Percentiles rank a stretch among this genome's conserved stretches.
Conservation (phyloP, 2,888 invertebrate species). For the Teleogryllus oceanicus region DNA sequence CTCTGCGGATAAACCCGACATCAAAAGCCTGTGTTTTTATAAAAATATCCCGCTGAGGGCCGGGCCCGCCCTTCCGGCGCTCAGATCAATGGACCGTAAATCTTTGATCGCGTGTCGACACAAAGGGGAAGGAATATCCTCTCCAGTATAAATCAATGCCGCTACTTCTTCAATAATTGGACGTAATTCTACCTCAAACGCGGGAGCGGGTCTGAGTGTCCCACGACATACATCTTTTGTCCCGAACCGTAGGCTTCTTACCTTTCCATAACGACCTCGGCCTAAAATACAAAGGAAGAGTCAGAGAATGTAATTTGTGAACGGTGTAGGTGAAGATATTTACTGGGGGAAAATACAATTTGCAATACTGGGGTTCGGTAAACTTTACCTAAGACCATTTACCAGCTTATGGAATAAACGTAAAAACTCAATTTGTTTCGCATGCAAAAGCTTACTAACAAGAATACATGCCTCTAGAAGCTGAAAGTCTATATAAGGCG, state of each 20-base stretch:
- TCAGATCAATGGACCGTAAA: constrained; percentile 18
- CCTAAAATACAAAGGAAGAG: background rate
- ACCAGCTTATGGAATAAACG: too few species aligned
- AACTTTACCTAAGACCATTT: too few species aligned
- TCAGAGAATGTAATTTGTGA: too few species aligned
- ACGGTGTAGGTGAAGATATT: too few species aligned
- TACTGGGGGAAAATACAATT: too few species aligned
- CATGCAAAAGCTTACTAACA: too few species aligned
- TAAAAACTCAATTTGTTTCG: too few species aligned
- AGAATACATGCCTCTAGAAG: too few species aligned
- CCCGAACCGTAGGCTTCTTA: background rate
- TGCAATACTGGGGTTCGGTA: too few species aligned
- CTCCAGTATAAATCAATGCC: constrained; percentile 18
- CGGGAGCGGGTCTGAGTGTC: background rate
- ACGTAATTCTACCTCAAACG: constrained; percentile 18
- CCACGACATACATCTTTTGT: background rate
- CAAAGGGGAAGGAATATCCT: constrained; percentile 10
- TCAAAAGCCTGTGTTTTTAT: constrained; percentile 2
- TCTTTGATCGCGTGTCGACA: constrained; percentile 18
- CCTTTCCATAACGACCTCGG: background rate
- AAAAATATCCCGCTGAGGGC: background rate
- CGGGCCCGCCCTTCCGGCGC: background rate
- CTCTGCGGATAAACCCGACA: background rate
- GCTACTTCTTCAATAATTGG: constrained; percentile 18
- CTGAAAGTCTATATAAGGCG: too few species aligned